Evolutionary conservation across 2,888 invertebrate genomes (phyloP).

Genomic region (Cylloceria caligata): DNA sequence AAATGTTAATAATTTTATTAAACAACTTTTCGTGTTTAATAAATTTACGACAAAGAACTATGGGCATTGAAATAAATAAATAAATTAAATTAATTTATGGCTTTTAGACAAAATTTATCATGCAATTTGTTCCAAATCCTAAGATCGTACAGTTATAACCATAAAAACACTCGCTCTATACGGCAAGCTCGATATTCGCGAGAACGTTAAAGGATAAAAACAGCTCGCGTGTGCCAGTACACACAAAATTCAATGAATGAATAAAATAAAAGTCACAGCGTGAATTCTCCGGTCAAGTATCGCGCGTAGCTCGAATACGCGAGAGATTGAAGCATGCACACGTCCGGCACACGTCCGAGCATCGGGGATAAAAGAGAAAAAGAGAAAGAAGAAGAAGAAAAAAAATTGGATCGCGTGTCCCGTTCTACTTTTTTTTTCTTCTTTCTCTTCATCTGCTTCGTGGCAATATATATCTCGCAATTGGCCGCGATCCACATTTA

Average conservation of each 20-base stretch:
- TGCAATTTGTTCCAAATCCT: neutral
- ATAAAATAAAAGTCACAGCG: conserved; percentile 43
- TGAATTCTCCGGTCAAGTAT: conserved; percentile 45
- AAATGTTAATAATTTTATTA: too few species aligned
- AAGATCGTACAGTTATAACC: neutral
- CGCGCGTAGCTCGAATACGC: conserved; percentile 47
- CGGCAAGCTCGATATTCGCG: neutral
- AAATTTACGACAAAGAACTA: neutral
- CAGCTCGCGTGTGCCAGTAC: neutral
- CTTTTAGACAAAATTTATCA: neutral
- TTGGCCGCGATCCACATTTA: conserved; percentile 34
- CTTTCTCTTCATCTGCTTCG: conserved; percentile 34
- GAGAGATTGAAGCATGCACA: conserved; percentile 68
- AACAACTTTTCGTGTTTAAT: too few species aligned
- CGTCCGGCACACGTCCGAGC: conserved; percentile 75
- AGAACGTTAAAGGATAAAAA: neutral
- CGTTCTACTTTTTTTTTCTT: conserved; percentile 51
- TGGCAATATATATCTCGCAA: conserved; percentile 19
- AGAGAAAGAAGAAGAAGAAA: conserved; percentile 38
- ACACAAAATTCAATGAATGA: neutral
- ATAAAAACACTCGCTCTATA: neutral
- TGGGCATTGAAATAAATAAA: neutral
- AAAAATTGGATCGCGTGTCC: conserved; percentile 74
- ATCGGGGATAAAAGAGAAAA: conserved; percentile 47
- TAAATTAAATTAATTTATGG: neutral